Base-by-base conservation (phyloP, 2,888 invertebrate species). In the Archaeoteleia sp. region DNA sequence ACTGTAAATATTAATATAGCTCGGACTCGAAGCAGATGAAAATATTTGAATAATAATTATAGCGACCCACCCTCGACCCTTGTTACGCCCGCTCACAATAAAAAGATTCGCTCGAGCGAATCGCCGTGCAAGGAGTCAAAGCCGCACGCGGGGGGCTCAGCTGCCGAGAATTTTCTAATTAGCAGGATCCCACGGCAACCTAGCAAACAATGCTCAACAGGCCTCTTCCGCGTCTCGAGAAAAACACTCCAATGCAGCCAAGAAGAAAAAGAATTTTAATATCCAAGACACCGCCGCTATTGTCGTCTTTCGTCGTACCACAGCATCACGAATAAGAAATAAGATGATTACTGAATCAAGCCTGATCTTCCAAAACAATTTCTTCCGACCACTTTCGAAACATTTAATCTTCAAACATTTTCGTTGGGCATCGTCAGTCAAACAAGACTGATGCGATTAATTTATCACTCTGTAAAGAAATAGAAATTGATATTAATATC, bases 11-110 rank as follows among this genome's bases (percentile, higher is more conserved):
- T 82, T 81, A 83, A 82, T 79, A 77, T 76, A 74, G 74, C 43
- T 14, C 72, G 68, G 63, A 57, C 63, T 58, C 54, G 67, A 55
- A 71, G 58, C n/a, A 75, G 78, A 79, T 74, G 73, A 78, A 80
- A 83, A 82, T 82, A 81, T 82, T 83, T 83, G 82, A 82, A 83
- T 82, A 81, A 83, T 81, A 82, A 82, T 81, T 76, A 74, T 27
- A 37, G 66, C 35, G 66, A 72, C 57, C 54, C 67, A 71, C 70
- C 74, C 74, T 70, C 69, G 57, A 57, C 72, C 73, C 74, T 76
- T 74, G 74, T 77, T 74, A 72, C 58, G 72, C 70, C 70, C 70
- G 65, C 45, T 60, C 45, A 73, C 48, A 57, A 69, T 61, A 55
- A 54, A 63, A 60, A 61, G 23, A 30, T 43, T 43, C 25, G 48